Base-by-base conservation (phyloP, 2,797 vertebrate species). In the Tokudaia tokunoshimensis region DNA sequence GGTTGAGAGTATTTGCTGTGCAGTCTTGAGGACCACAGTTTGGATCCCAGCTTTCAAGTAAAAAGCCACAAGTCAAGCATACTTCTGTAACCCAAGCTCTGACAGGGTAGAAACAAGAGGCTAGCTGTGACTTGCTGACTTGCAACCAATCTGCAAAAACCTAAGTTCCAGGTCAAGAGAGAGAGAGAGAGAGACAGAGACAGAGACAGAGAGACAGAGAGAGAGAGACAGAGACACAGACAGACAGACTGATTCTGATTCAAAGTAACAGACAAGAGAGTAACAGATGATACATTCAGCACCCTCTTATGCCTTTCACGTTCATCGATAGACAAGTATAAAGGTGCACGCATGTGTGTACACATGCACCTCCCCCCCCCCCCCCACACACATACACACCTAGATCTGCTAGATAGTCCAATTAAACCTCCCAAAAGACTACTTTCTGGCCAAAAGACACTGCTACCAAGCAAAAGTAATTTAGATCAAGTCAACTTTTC, bases 381-480 rank as follows among this genome's bases (percentile, higher is more conserved):
- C n/a, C n/a, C n/a, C n/a, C n/a, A 8, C 24, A 0, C 15, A 31
- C 55, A 1, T 9, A 19, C 44, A 6, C 1, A 24, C 31, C 31
- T 52, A n/a, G 63, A 86, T 37, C 52, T 93, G 59, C 65, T 84
- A 75, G 57, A 67, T 89, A 97, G 91, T 78, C 93, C 37, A 92
- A 86, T 31, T 76, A 44, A 65, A 96, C 93, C 85, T 37, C 95
- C 85, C 88, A 55, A 97, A 85, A 94, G 90, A 78, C 4, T 80
- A 72, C 44, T 92, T 94, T 93, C 88, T 95, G 91, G 50, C 19
- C 55, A 95, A 37, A 97, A 97, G 72, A 34, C 67, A 94, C 65
- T 90, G 94, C 65, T 81, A 79, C 47, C 85, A 96, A 93, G 57
- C 76, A 75, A 96, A 3, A 80, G 79, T 74, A 74, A 95, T 70